A percentile compares a stretch with the other conserved stretches of the same genome.
phyloP scores from a whole-genome alignment of 1,140 invertebrate species.

The Polypedilum pembai region DNA sequence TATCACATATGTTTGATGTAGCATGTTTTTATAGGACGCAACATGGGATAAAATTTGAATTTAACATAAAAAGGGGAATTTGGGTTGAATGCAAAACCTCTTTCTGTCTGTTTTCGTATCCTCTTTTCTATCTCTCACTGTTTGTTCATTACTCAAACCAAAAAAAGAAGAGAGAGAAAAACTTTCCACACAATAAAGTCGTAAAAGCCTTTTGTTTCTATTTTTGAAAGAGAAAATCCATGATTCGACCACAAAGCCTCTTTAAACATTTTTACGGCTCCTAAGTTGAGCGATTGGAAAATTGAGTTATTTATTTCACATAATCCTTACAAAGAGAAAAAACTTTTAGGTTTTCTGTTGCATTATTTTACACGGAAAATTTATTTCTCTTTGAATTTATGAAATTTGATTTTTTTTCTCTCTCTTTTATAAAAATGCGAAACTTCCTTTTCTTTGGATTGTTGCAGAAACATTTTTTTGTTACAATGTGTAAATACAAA shows the following conservation, averaged over 20 bases:
- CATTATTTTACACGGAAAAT: too few relatives aligned
- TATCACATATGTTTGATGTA: too few relatives aligned
- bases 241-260: slow-evolving; percentile 2
- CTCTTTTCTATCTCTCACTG: not conserved
- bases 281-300: not conserved
- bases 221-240: not conserved
- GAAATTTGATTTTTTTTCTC: too few relatives aligned
- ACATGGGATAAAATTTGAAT: slow-evolving; percentile 13
- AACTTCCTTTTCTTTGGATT: not conserved
- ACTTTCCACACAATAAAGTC: slow-evolving; percentile 5
- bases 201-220: not conserved
- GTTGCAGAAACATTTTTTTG: not conserved
- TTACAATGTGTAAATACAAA: slow-evolving; percentile 5
- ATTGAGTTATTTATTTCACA: slow-evolving; percentile 2
- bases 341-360: not conserved
- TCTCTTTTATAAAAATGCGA: too few relatives aligned
- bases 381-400: too few relatives aligned
- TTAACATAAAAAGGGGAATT: not conserved
- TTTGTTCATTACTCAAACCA: slow-evolving; percentile 4
- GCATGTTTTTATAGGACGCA: not conserved
- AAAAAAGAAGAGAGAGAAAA: not conserved
- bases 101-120: not conserved
- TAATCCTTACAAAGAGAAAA: not conserved
- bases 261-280: not conserved
- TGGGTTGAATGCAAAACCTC: not conserved